Conservation (phyloP, 2,797 vertebrate genomes). For the Gephyroberyx darwinii region DNA sequence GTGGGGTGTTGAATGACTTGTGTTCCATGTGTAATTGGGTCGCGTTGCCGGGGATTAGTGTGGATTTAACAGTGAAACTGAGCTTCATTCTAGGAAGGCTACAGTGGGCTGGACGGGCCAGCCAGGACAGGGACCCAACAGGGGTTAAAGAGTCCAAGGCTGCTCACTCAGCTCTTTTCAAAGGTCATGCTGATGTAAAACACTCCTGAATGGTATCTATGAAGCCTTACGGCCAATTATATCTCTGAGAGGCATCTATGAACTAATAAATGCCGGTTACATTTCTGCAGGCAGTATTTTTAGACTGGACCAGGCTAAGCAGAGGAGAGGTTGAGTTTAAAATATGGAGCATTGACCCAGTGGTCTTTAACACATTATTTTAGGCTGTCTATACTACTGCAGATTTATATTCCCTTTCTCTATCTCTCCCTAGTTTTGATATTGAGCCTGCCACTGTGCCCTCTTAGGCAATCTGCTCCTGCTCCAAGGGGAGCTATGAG, state of each 20-base stretch:
- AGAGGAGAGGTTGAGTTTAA: constrained; percentile 56
- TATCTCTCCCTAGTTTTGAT: constrained; percentile 35
- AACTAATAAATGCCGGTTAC: constrained; percentile 79
- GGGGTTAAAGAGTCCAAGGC: constrained; percentile 62
- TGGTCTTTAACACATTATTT: constrained; percentile 69
- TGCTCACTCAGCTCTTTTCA: constrained; percentile 79
- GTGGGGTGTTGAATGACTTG: constrained; percentile 76
- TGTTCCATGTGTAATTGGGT: constrained; percentile 79
- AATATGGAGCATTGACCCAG: constrained; percentile 58
- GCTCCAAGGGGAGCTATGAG: constrained; percentile 26
- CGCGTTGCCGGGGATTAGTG: constrained; percentile 78
- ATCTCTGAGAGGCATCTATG: constrained; percentile 69
- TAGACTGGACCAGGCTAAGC: constrained; percentile 62
- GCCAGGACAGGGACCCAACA: constrained; percentile 43
- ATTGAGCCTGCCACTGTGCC: constrained; percentile 40
- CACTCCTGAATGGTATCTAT: constrained; percentile 61
- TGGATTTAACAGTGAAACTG: constrained; percentile 76
- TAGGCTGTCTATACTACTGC: constrained; percentile 53
- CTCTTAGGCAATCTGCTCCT: constrained; percentile 29
- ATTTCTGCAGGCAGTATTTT: constrained; percentile 78
- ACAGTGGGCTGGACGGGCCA: constrained; percentile 30
- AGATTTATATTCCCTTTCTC: constrained; percentile 40
- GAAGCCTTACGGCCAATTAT: constrained; percentile 68
- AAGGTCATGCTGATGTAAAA: constrained; percentile 82
- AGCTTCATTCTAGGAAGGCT: constrained; percentile 75